phyloP scores from a whole-genome alignment of 1,140 invertebrate genomes.

The Drosophila subobscura region DNA sequence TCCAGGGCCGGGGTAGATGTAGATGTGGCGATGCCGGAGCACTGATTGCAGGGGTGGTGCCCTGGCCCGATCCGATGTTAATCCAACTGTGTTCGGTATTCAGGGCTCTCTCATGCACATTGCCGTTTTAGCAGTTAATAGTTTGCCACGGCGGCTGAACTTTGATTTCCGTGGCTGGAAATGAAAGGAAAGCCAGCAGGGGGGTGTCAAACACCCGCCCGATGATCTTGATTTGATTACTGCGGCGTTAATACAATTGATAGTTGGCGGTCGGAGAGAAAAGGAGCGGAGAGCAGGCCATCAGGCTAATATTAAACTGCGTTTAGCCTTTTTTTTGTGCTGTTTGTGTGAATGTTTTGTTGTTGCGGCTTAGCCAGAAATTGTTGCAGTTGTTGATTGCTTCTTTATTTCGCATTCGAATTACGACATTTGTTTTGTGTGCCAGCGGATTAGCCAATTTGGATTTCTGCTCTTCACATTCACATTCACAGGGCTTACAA shows the following conservation, averaged over 20 bases:
- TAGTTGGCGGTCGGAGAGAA: conserved; percentile 23
- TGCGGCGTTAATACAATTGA: conserved; percentile 77
- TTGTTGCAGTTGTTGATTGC: conserved; percentile 66
- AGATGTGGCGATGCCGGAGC: conserved; percentile 39
- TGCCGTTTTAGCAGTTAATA: conserved; percentile 76
- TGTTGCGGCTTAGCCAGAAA: conserved; percentile 62
- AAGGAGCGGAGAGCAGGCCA: neutral
- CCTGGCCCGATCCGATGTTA: conserved; percentile 66
- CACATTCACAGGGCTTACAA: conserved; percentile 17
- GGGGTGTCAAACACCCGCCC: conserved; percentile 44
- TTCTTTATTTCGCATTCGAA: conserved; percentile 60
- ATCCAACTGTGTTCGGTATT: conserved; percentile 70
- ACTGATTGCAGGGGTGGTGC: conserved; percentile 72
- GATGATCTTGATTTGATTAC: conserved; percentile 80
- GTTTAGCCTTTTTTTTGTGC: conserved; percentile 32
- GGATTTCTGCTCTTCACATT: conserved; percentile 18
- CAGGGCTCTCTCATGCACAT: conserved; percentile 57
- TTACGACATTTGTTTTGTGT: conserved; percentile 65
- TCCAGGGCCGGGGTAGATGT: conserved; percentile 4
- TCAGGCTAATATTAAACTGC: conserved; percentile 45
- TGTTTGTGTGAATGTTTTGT: conserved; percentile 34
- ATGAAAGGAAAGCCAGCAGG: conserved; percentile 2
- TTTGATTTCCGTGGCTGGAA: conserved; percentile 53
- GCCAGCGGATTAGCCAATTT: conserved; percentile 49
- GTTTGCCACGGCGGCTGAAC: conserved; percentile 59